Evolutionary conservation across 2,113 vertebrate species (phyloP).

Genomic region (Chrysemys picta): DNA sequence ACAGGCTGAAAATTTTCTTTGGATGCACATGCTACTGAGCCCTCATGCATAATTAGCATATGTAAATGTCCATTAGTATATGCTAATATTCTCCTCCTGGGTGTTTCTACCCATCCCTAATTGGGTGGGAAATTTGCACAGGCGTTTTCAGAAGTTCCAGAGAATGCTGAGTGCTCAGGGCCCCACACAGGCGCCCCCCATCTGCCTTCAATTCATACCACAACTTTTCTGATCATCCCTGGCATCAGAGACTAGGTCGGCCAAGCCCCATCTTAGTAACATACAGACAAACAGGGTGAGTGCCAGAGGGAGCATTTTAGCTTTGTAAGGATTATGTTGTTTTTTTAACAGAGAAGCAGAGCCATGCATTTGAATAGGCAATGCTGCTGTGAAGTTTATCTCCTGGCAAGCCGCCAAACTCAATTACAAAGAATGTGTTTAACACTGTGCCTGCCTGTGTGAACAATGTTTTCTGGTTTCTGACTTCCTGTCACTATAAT

Average conservation of each 20-base stretch:
- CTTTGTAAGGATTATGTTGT: neutral
- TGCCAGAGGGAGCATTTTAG: neutral
- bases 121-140: neutral
- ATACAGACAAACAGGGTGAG: accelerated
- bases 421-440: neutral
- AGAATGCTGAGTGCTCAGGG: neutral
- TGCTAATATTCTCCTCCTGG: neutral
- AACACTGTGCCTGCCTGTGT: neutral
- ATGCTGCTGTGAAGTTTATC: neutral
- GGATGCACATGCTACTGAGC: neutral
- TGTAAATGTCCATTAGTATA: neutral
- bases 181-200: neutral
- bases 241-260: neutral
- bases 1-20: neutral
- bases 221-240: neutral
- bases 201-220: neutral
- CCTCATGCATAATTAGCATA: neutral
- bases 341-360: neutral
- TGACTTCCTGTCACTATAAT: neutral
- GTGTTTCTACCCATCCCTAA: neutral
- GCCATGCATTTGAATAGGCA: neutral
- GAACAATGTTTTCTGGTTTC: neutral
- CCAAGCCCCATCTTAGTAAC: neutral
- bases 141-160: neutral
- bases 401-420: neutral